A percentile compares a stretch with the other conserved stretches of the same genome.
These are phyloP conservation scores for Drosophila mauritiana DNA, from an alignment of 1,140 invertebrate species.

Conservation along the genomic window DNA sequence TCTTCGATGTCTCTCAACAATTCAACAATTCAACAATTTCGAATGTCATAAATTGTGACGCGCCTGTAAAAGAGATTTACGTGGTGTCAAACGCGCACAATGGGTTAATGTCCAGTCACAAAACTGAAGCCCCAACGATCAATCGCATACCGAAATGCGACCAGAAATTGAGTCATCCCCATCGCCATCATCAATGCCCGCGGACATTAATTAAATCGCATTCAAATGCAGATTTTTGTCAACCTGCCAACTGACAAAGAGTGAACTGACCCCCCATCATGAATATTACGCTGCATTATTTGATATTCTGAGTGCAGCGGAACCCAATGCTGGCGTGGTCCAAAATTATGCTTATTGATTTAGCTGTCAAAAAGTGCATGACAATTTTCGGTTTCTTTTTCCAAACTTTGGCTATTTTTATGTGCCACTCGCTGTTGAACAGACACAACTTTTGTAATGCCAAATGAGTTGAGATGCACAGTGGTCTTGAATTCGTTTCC, in stretches of 20 bases:
- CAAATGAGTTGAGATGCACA: constrained; percentile 26
- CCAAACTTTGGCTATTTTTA: constrained; percentile 13
- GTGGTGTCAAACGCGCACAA: constrained; percentile 14
- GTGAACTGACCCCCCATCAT: constrained; percentile 17
- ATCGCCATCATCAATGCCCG: constrained; percentile 18
- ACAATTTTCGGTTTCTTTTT: constrained; percentile 40
- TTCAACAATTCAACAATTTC: constrained; percentile 43
- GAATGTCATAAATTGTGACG: constrained; percentile 60
- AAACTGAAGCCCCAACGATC: constrained; percentile 7
- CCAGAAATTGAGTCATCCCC: constrained; percentile 56
- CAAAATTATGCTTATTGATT: constrained; percentile 74
- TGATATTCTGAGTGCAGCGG: constrained; percentile 48
- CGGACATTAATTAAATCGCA: constrained; percentile 60
- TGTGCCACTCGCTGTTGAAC: constrained; percentile 12
- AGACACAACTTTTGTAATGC: constrained; percentile 27
- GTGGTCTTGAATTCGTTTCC: constrained; percentile 13
- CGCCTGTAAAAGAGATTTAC: constrained; percentile 22
- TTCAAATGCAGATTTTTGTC: constrained; percentile 58
- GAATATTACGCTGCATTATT: constrained; percentile 21
- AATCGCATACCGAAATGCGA: constrained; percentile 21
- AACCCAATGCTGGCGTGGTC: constrained; percentile 44
- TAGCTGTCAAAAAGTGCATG: constrained; percentile 72
- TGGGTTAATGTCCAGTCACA: constrained; percentile 29
- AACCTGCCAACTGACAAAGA: constrained; percentile 28
- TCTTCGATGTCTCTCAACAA: constrained; percentile 38